These are phyloP conservation scores for Furcifer pardalis DNA, from an alignment of 2,797 vertebrate genomes.

Conservation along the genomic window DNA sequence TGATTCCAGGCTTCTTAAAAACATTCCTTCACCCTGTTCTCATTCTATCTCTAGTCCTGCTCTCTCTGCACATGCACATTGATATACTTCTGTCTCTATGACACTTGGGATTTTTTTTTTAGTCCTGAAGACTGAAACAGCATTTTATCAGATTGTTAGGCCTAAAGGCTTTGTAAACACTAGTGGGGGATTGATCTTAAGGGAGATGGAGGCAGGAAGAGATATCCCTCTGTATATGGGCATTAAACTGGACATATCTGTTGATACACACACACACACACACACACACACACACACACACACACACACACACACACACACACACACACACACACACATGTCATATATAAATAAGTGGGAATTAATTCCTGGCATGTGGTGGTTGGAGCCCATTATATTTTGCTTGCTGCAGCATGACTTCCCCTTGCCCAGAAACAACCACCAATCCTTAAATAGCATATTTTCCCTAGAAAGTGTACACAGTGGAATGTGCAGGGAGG, in stretches of 20 bases:
- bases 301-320: neutral
- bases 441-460: neutral
- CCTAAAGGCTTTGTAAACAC: conserved; percentile 32
- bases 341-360: neutral
- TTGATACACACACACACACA: neutral
- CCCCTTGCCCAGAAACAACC: neutral
- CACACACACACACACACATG: neutral
- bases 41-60: neutral
- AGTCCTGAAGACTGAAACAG: neutral
- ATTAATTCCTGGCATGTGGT: neutral
- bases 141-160: conserved; percentile 34
- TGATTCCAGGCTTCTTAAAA: neutral
- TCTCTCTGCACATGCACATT: neutral
- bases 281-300: neutral
- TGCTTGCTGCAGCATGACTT: neutral
- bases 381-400: neutral
- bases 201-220: neutral
- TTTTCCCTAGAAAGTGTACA: conserved; percentile 1
- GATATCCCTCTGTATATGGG: neutral
- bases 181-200: neutral
- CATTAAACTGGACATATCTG: neutral
- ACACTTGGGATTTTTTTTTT: neutral
- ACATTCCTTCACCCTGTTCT: neutral
- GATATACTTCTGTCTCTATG: neutral
- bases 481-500: conserved; percentile 1